Evolutionary conservation across 2,797 vertebrate genomes (phyloP).

Genomic region (Syndactyla subalaris): DNA sequence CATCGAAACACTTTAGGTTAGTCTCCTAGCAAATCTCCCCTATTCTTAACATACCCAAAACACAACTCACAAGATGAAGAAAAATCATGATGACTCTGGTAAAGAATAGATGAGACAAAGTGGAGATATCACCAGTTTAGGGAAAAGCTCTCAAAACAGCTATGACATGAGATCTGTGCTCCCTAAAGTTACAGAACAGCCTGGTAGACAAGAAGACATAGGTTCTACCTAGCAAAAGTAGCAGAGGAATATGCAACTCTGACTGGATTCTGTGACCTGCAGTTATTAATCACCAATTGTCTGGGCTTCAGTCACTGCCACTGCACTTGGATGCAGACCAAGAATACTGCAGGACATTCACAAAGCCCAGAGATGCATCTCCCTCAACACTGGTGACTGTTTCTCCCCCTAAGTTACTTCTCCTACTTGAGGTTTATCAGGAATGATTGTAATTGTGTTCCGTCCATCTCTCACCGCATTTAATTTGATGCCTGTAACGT

Average conservation of each 20-base stretch:
- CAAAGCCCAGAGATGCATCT: neutral
- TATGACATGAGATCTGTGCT: neutral
- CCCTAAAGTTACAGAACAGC: neutral
- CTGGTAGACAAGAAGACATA: no score
- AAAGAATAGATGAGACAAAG: constrained; percentile 1
- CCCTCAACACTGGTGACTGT: no score
- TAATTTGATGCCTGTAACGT: neutral
- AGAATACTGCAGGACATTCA: neutral
- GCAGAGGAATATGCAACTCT: neutral
- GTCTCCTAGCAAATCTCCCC: neutral
- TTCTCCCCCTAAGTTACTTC: neutral
- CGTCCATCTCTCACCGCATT: neutral
- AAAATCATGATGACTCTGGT: neutral
- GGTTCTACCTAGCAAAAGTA: neutral
- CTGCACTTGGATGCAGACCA: neutral
- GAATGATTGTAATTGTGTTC: neutral
- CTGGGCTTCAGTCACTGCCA: neutral
- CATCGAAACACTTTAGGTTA: neutral
- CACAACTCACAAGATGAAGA: neutral
- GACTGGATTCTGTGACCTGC: neutral
- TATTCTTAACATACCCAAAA: neutral
- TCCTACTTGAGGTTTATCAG: neutral
- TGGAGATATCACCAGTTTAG: neutral
- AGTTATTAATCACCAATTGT: neutral
- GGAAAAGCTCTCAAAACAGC: neutral